Evolutionary conservation across 2,797 vertebrate species (phyloP).

Genomic region (Chaenodraco wilsoni): DNA sequence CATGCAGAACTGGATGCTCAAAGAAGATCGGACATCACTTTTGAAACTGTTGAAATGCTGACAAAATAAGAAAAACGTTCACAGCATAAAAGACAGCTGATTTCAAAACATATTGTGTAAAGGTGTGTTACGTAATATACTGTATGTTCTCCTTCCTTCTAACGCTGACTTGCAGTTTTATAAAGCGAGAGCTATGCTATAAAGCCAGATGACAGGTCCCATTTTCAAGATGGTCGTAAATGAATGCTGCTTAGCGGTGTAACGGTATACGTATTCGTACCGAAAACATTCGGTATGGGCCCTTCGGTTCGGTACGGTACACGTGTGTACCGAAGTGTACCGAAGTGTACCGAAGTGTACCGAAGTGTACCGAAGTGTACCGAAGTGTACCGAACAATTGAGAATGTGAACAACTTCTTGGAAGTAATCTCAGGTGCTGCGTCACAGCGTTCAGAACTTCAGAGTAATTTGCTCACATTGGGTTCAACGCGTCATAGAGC

Average conservation of each 20-base stretch:
- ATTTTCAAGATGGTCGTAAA: slow-evolving; percentile 2
- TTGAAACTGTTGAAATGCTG: not conserved
- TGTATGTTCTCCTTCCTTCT: not conserved
- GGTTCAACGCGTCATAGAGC: no score
- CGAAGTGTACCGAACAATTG: no score
- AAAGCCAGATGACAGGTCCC: not conserved
- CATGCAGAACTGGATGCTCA: slow-evolving; percentile 17
- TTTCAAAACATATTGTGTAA: not conserved
- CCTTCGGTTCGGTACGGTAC: no score
- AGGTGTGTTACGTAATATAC: not conserved
- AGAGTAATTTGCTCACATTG: no score
- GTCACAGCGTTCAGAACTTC: no score
- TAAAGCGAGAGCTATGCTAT: not conserved
- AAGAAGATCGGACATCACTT: slow-evolving; percentile 1
- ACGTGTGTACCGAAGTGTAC: no score
- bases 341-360: no score
- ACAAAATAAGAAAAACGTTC: not conserved
- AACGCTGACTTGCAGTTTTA: not conserved
- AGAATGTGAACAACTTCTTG: no score
- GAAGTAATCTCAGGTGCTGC: no score
- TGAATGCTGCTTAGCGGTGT: not conserved
- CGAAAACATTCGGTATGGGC: no score
- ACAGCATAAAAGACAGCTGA: not conserved
- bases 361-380: no score
- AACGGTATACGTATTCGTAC: no score